Percentiles rank a stretch among this genome's conserved stretches.
phyloP scores from a whole-genome alignment of 2,888 invertebrate genomes.

The Anoncus sp. region DNA sequence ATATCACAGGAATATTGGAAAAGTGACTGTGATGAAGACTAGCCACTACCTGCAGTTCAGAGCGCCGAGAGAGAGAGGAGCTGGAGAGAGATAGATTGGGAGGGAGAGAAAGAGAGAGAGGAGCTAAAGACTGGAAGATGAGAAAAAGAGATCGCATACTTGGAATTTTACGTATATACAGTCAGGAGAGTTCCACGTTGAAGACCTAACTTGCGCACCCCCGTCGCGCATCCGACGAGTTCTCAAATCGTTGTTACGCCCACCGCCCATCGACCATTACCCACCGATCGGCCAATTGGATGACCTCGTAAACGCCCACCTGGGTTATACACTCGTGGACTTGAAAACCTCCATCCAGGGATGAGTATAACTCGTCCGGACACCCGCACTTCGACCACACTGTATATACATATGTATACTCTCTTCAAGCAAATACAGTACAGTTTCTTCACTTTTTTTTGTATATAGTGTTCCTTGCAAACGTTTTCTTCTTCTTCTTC shows the following conservation, averaged over 20 bases:
- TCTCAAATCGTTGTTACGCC: constrained; percentile 72
- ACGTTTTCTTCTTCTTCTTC: constrained; percentile 43
- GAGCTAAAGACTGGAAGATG: too few relatives aligned
- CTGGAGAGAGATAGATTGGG: background rate
- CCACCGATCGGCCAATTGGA: constrained; percentile 81
- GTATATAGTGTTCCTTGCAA: constrained; percentile 17
- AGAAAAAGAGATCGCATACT: constrained; percentile 38
- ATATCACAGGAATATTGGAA: background rate
- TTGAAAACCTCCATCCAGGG: constrained; percentile 53
- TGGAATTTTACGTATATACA: constrained; percentile 16
- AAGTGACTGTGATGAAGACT: background rate
- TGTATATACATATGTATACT: background rate
- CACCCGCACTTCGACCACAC: constrained; percentile 37
- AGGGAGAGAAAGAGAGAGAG: constrained; percentile 33
- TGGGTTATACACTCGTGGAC: constrained; percentile 32
- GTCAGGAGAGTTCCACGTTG: constrained; percentile 52
- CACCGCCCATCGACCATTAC: constrained; percentile 82
- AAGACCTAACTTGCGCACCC: constrained; percentile 76
- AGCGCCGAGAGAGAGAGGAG: constrained; percentile 19
- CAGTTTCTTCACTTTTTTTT: constrained; percentile 13
- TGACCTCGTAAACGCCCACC: constrained; percentile 79
- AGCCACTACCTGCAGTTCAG: background rate
- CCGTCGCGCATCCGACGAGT: constrained; percentile 76
- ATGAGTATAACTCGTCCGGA: constrained; percentile 53
- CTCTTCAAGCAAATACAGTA: too few relatives aligned